These are phyloP conservation scores for Drosophila sp. DNA, from an alignment of 1,140 invertebrate species.

Conservation along the genomic window DNA sequence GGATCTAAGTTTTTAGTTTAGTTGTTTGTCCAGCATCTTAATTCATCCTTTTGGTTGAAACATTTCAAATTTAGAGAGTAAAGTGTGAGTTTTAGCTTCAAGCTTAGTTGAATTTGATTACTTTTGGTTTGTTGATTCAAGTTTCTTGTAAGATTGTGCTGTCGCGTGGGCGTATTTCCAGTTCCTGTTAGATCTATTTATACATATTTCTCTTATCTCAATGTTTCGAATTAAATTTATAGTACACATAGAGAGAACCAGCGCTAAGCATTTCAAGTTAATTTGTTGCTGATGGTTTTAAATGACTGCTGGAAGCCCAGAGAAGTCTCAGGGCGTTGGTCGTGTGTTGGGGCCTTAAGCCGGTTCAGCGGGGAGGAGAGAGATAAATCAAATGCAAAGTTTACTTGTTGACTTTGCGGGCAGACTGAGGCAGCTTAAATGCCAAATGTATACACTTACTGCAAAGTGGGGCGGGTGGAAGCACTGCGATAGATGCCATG, in stretches of 20 bases:
- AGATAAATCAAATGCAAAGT: slow-evolving; percentile 66
- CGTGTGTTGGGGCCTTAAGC: background rate
- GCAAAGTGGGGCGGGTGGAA: background rate
- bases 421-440: slow-evolving; percentile 31
- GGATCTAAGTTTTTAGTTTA: no score
- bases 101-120: no score
- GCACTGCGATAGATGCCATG: background rate
- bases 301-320: slow-evolving; percentile 24
- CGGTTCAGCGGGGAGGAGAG: background rate
- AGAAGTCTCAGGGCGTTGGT: background rate
- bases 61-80: no score
- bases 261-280: slow-evolving; percentile 31
- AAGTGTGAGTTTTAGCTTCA: no score
- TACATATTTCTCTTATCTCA: slow-evolving; percentile 10
- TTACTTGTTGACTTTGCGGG: slow-evolving; percentile 67
- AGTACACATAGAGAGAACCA: background rate
- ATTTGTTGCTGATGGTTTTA: slow-evolving; percentile 57
- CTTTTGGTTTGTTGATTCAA: background rate
- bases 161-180: slow-evolving; percentile 7
- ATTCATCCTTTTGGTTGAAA: no score
- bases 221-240: slow-evolving; percentile 13
- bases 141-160: background rate
- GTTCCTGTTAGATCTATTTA: slow-evolving; percentile 19
- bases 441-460: slow-evolving; percentile 23
- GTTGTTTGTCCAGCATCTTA: no score